Evolutionary conservation across 2,888 invertebrate species (phyloP), one percentile per base, ranked within the genome.

Genomic region (Eumacrocentrus americanus): DNA sequence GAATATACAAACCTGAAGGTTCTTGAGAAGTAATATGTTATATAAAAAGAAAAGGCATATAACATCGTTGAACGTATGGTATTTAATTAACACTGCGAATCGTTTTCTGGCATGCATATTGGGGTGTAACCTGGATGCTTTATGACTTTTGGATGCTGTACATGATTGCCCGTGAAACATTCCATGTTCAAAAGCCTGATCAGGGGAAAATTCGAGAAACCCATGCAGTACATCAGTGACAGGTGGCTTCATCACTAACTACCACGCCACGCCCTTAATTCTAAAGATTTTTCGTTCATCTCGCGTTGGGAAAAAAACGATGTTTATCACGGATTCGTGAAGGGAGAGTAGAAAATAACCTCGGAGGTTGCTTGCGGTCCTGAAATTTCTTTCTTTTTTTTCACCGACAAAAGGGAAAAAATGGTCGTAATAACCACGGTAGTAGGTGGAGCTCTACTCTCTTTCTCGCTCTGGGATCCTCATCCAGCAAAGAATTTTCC

Each of bases 391-490:
- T 35, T 52, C 23, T 38, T 14, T 11, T 47, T 25, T 64, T 59
- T 62, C 47, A 64, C 70, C 68, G 71, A 72, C 70, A 70, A 72
- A 72, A 69, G 68, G 55, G 54, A 64, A 72, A 71, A 70, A 70
- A 71, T 64, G 64, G 67, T 67, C 66, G 69, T 73, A 74, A 72
- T 71, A 71, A 73, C 67, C 67, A 71, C 64, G 65, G 66, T 64
- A 65, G 70, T 72, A 64, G 74, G 74, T 72, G 76, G 72, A 61
- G 72, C 54, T 51, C 50, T 51, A n/a, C n/a, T n/a, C n/a, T n/a
- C n/a, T n/a, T n/a, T n/a, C n/a, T n/a, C n/a, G n/a, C n/a, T n/a
- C 42, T 56, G 51, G 59, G 53, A 53, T 34, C 62, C 63, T 11
- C 20, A 65, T 63, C 60, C 58, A 61, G 57, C 51, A 62, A 66